Percentiles rank a stretch among this genome's conserved stretches.
These are phyloP conservation scores for Eulithis testata DNA, from an alignment of 2,888 invertebrate species.

Conservation along the genomic window DNA sequence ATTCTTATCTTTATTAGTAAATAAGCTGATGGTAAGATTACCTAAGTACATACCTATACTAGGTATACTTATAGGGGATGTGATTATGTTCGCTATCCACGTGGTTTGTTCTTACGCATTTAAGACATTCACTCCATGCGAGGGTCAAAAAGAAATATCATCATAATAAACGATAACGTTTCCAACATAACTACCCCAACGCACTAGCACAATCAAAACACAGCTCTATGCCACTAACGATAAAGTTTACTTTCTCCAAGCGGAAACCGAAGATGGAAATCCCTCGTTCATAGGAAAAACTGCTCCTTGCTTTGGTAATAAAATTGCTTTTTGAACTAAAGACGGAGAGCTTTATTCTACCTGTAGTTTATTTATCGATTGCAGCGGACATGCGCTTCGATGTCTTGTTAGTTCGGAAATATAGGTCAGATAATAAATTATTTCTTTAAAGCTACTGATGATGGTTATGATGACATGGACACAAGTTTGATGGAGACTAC, in stretches of 20 bases:
- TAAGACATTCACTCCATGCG: no score
- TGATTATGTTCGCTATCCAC: no score
- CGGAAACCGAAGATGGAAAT: constrained; percentile 7
- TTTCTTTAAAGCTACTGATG: neutral
- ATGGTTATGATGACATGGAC: no score
- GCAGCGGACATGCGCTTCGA: constrained; percentile 21
- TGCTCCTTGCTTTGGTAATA: constrained; percentile 12
- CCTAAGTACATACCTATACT: no score
- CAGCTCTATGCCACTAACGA: neutral
- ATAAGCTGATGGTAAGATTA: no score
- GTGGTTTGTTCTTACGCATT: no score
- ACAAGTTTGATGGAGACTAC: no score
- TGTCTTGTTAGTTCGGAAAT: neutral
- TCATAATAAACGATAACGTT: no score
- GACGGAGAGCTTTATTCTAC: constrained; percentile 7
- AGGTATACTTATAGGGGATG: no score
- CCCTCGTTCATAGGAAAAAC: constrained; percentile 16
- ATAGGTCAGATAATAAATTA: constrained; percentile 2
- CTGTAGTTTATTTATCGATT: constrained; percentile 28
- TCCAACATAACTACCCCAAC: no score
- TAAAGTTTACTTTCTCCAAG: constrained; percentile 13
- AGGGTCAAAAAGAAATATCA: no score
- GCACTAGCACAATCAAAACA: constrained; percentile 6
- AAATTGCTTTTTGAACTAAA: constrained; percentile 19
- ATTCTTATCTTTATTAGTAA: no score